Evolutionary conservation across 2,113 vertebrate species (phyloP).

Genomic region (Oryzias curvinotus): DNA sequence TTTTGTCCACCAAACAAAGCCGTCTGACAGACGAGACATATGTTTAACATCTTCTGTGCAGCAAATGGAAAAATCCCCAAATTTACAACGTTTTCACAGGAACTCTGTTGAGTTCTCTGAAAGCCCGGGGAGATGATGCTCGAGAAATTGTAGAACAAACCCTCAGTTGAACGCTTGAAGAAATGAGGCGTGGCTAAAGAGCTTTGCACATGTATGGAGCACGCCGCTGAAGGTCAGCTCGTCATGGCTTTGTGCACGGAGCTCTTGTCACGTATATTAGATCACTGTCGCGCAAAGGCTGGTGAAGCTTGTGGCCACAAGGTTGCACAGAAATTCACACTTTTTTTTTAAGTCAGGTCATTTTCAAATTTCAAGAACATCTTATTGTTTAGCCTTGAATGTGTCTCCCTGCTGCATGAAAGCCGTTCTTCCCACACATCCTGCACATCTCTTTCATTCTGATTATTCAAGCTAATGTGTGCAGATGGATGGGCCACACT

Average conservation of each 20-base stretch:
- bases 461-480: conserved; percentile 34
- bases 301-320: conserved; percentile 7
- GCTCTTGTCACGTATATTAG: conserved; percentile 16
- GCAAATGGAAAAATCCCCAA: conserved; percentile 8
- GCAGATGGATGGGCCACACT: conserved; percentile 49
- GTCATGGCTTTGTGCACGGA: conserved; percentile 18
- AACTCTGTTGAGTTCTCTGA: no score
- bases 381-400: conserved; percentile 7
- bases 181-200: no score
- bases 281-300: conserved; percentile 13
- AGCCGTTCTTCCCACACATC: conserved; percentile 50
- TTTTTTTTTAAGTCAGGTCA: not conserved
- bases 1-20: conserved; percentile 24
- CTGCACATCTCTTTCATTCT: conserved; percentile 35
- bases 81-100: conserved; percentile 8
- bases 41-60: conserved; percentile 22
- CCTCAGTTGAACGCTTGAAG: no score
- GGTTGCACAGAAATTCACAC: not conserved
- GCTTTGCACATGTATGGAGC: conserved; percentile 19
- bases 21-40: conserved; percentile 43
- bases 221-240: conserved; percentile 43
- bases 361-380: no score
- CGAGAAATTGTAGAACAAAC: no score
- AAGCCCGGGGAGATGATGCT: no score
- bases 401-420: conserved; percentile 34